phyloP scores from a whole-genome alignment of 1,140 invertebrate genomes.

The Drosophila pseudoananassae region DNA sequence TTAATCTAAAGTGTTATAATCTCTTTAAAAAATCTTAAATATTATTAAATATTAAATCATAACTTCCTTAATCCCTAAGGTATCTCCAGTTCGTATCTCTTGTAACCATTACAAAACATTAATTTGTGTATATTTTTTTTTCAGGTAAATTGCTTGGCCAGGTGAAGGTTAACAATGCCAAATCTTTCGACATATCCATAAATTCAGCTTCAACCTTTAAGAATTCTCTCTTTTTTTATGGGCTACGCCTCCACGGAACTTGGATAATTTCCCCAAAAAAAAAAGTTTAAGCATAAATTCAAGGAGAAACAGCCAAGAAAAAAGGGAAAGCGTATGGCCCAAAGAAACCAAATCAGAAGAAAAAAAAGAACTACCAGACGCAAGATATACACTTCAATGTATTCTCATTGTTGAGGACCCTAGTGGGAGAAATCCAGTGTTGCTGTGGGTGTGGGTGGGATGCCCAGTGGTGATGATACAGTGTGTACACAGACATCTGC shows the following conservation, averaged over 20 bases:
- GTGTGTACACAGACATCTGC: conserved; percentile 40
- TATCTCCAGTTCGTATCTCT: neutral
- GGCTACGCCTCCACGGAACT: neutral
- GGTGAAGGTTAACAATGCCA: conserved; percentile 22
- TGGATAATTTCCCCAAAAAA: neutral
- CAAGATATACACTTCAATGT: conserved; percentile 6
- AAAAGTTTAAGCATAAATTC: neutral
- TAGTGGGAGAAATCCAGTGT: neutral
- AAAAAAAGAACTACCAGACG: neutral
- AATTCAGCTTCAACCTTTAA: conserved; percentile 51
- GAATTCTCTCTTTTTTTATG: conserved; percentile 12
- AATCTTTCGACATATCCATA: conserved; percentile 55
- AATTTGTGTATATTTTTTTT: conserved; percentile 17
- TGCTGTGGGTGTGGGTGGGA: neutral
- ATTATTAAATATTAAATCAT: neutral
- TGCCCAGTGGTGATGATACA: neutral
- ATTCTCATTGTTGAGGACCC: conserved; percentile 12
- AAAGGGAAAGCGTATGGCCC: conserved; percentile 3
- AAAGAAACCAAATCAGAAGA: neutral
- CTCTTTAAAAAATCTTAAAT: neutral
- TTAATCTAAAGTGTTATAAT: neutral
- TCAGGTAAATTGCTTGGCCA: conserved; percentile 20
- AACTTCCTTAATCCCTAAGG: neutral
- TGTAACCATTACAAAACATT: neutral
- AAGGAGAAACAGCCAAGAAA: neutral